Conservation (phyloP, 2,888 invertebrate species). For the Leptarthrus brevirostris region DNA sequence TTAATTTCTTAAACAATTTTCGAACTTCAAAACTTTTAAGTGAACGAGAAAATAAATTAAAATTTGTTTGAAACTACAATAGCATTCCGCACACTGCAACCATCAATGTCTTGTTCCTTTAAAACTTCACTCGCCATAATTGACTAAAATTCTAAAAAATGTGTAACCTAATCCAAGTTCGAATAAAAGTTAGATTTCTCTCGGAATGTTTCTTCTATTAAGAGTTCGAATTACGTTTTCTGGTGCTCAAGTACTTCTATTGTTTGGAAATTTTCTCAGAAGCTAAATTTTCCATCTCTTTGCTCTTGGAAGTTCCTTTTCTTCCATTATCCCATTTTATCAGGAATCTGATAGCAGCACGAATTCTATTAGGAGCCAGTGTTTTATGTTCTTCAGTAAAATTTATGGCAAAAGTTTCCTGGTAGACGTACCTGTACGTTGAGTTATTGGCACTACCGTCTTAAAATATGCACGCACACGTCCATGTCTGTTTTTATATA, state of each 20-base stretch:
- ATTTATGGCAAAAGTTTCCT: conserved; percentile 54
- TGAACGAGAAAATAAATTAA: too few relatives aligned
- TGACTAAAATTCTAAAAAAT: background rate
- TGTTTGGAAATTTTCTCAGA: conserved; percentile 13
- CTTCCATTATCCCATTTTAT: conserved; percentile 54
- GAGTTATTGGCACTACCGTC: conserved; percentile 39
- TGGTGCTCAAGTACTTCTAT: conserved; percentile 17
- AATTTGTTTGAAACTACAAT: too few relatives aligned
- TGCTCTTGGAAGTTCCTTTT: conserved; percentile 36
- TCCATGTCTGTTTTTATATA: conserved; percentile 5
- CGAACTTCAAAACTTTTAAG: too few relatives aligned
- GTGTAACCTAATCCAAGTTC: background rate
- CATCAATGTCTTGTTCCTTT: background rate
- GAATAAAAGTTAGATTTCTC: background rate
- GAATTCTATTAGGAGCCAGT: conserved; percentile 55
- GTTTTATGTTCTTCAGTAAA: conserved; percentile 54
- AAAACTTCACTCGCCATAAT: background rate
- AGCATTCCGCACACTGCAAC: too few relatives aligned
- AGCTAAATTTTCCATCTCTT: conserved; percentile 35
- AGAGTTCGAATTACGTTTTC: conserved; percentile 25
- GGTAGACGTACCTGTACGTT: conserved; percentile 25
- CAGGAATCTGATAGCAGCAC: conserved; percentile 55
- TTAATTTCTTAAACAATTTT: too few relatives aligned
- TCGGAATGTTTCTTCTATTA: background rate
- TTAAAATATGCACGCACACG: conserved; percentile 39